Conservation (phyloP, 2,113 vertebrate species). For the Cynocephalus volans region DNA sequence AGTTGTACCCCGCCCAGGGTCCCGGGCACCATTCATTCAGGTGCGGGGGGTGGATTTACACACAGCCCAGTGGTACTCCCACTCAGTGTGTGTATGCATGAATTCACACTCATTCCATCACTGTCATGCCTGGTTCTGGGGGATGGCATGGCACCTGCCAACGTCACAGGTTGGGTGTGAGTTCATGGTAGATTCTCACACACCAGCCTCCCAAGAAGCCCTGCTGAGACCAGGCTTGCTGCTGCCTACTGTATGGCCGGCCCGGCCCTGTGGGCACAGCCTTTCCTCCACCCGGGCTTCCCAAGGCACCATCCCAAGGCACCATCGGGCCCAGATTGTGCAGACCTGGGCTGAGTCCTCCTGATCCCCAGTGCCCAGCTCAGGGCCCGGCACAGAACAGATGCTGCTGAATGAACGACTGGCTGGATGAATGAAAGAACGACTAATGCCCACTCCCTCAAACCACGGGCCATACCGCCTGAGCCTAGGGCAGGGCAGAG, state of each 20-base stretch:
- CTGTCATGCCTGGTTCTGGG: neutral
- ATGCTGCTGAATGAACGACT: conserved; percentile 75
- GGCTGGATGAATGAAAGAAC: conserved; percentile 76
- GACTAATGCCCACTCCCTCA: conserved; percentile 72
- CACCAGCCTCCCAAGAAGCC: neutral
- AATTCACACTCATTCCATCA: conserved; percentile 42
- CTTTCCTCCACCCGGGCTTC: neutral
- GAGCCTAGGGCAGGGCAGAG: conserved; percentile 3
- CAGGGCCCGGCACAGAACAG: conserved; percentile 55
- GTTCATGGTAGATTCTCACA: conserved; percentile 58
- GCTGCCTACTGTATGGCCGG: neutral
- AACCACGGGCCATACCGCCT: neutral
- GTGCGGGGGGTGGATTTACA: neutral
- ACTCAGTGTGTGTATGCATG: neutral
- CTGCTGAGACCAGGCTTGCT: neutral
- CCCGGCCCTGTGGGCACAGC: neutral
- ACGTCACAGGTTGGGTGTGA: conserved; percentile 58
- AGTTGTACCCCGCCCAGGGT: neutral
- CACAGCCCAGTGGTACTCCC: neutral
- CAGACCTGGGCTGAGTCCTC: neutral
- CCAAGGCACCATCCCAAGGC: neutral
- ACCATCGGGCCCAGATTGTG: neutral
- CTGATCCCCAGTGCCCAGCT: neutral
- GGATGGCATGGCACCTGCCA: conserved; percentile 54
- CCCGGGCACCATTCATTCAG: neutral